Percentiles rank a stretch among this genome's conserved stretches.
phyloP scores from a whole-genome alignment of 2,888 invertebrate genomes.

The Galerucella pusilla region DNA sequence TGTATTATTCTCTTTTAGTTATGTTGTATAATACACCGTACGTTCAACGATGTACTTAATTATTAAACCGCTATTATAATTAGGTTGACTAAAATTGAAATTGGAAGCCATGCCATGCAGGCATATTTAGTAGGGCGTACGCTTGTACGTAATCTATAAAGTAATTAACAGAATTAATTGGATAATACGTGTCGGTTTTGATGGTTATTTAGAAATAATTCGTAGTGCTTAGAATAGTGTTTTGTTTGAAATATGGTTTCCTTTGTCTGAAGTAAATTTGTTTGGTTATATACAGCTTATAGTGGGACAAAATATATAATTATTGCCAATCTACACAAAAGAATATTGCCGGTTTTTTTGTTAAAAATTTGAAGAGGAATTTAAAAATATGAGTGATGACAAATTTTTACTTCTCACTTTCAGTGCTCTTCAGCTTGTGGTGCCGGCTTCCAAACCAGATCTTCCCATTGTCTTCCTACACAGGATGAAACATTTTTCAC shows the following conservation, averaged over 20 bases:
- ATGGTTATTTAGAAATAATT: neutral
- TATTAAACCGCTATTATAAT: constrained; percentile 7
- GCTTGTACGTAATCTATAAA: neutral
- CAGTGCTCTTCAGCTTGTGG: constrained; percentile 75
- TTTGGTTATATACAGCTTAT: too few species aligned
- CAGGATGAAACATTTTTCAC: constrained; percentile 64
- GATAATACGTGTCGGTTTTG: neutral
- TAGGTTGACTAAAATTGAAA: constrained; percentile 14
- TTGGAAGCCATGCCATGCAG: constrained; percentile 7
- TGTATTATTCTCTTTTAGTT: neutral
- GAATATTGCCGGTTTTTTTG: too few species aligned
- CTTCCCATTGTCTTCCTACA: constrained; percentile 68
- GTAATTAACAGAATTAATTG: neutral
- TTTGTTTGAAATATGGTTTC: neutral
- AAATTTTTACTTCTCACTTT: neutral
- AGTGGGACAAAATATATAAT: too few species aligned
- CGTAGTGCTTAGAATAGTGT: neutral
- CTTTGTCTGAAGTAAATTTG: too few species aligned
- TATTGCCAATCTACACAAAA: too few species aligned
- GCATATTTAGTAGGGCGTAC: neutral
- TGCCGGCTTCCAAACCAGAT: constrained; percentile 68
- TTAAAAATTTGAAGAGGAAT: too few species aligned
- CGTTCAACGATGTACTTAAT: neutral
- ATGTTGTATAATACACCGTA: neutral
- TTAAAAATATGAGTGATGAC: too few species aligned